phyloP scores from a whole-genome alignment of 2,888 invertebrate species.

The Tenthredo amoena region DNA sequence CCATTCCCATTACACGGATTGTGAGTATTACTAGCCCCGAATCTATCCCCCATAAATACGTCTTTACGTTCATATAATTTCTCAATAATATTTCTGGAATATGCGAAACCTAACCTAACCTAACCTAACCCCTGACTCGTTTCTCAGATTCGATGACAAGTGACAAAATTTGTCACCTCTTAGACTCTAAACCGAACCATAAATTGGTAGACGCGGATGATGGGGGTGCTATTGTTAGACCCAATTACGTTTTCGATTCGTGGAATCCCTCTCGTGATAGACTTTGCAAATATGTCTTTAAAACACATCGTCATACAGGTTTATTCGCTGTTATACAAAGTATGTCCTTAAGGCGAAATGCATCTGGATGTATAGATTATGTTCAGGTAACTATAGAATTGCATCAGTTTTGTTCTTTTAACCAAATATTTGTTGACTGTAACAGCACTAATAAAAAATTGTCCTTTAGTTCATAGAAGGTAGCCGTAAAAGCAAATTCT shows the following conservation, averaged over 20 bases:
- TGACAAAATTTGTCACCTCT: conserved; percentile 63
- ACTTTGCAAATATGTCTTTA: conserved; percentile 68
- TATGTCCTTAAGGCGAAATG: conserved; percentile 77
- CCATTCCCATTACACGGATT: conserved; percentile 55
- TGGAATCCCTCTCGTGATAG: conserved; percentile 59
- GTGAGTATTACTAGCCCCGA: conserved; percentile 55
- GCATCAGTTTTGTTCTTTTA: background rate
- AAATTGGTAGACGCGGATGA: conserved; percentile 30
- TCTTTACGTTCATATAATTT: background rate
- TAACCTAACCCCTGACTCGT: conserved; percentile 18
- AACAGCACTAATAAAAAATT: background rate
- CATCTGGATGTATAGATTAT: conserved; percentile 78
- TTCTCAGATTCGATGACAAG: conserved; percentile 65
- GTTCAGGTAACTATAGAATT: conserved; percentile 71
- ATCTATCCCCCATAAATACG: background rate
- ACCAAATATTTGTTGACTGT: background rate
- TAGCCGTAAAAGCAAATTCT: conserved; percentile 68
- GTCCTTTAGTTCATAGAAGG: conserved; percentile 73
- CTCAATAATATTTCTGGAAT: background rate
- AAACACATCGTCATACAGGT: conserved; percentile 71
- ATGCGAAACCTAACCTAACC: background rate
- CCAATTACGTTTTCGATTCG: conserved; percentile 57
- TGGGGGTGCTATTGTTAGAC: conserved; percentile 55
- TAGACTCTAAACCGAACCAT: conserved; percentile 54
- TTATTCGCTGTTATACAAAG: conserved; percentile 80